Evolutionary conservation across 2,113 vertebrate species (phyloP), one percentile per base, ranked within the genome.

Genomic region (Nycticorax nycticorax): DNA sequence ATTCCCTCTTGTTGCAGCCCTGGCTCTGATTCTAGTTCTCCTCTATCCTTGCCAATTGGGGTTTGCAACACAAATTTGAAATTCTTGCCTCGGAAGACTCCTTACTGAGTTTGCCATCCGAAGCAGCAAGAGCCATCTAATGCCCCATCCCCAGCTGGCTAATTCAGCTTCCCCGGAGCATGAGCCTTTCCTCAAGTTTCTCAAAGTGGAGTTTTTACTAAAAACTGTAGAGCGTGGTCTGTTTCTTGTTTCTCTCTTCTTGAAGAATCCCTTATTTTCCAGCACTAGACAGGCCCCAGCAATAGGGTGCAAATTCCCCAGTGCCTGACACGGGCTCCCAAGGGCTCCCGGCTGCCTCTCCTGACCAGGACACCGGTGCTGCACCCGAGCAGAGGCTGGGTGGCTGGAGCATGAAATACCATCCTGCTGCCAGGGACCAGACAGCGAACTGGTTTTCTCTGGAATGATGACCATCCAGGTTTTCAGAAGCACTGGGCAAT

Each of bases 31-130:
- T 32, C 85, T 57, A 15, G 8, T 67, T 85, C 56, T 79, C 19
- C 33, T 56, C 37, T 83, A 4, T 55, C 18, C 39, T 89, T 89
- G 45, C 73, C 45, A 72, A 0, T 19, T 87, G 39, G 39, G 20
- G 87, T 91, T 88, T 75, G 59, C 50, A 83, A 33, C 5, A 30
- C 32, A 3, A 15, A 4, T 69, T 77, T 89, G 64, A 56, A 92
- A 78, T 56, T 67, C 79, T 48, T 88, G 68, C 64, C 30, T 72
- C 3, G 2, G 14, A 18, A 48, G 35, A 16, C 35, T 50, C 50
- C 33, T 26, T 53, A 20, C 27, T 0, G 3, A 0, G 0, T 35
- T 33, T 32, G 17, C 85, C 14, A 7, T 71, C 48, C 4, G 3
- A 35, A 92, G 77, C 39, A 72, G 48, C 43, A 48, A 43, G 57